phyloP scores from a whole-genome alignment of 2,113 vertebrate genomes.

The Platycercus adscitus region DNA sequence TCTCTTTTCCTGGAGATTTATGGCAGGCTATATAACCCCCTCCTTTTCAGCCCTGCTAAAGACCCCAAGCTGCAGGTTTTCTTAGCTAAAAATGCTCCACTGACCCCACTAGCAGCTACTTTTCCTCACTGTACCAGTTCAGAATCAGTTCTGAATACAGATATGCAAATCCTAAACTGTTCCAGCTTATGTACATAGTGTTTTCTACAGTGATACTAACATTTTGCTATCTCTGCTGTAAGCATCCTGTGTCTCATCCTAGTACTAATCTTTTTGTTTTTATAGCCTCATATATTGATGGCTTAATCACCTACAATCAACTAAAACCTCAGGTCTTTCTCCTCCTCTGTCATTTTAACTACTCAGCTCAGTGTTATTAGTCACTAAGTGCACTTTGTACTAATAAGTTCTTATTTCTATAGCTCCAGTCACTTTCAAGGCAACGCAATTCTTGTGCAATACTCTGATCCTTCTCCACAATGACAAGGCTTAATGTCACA shows the following conservation, averaged over 20 bases:
- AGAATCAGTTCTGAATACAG: not conserved
- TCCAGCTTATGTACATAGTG: not conserved
- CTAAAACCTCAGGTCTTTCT: slow-evolving; percentile 2
- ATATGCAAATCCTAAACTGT: not conserved
- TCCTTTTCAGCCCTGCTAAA: not conserved
- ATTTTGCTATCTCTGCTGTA: not conserved
- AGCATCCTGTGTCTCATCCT: not conserved
- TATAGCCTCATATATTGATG: slow-evolving; percentile 2
- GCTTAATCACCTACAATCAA: slow-evolving; percentile 25
- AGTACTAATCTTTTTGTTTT: not conserved
- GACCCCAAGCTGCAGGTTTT: not conserved
- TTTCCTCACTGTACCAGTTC: not conserved
- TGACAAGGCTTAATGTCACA: slow-evolving; percentile 24
- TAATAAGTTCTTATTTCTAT: slow-evolving; percentile 20
- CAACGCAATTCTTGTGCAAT: not conserved
- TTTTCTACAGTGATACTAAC: not conserved
- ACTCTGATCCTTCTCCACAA: not conserved
- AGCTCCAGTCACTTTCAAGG: slow-evolving; percentile 13
- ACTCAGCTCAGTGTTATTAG: slow-evolving; percentile 30
- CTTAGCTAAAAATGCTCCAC: not conserved
- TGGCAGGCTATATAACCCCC: not conserved
- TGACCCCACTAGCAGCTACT: not conserved
- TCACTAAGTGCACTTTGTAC: slow-evolving; percentile 32
- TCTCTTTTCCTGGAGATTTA: not conserved
- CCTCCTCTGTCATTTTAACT: slow-evolving; percentile 25